Evolutionary conservation across 1,140 invertebrate species (phyloP), one percentile per base, ranked within the genome.

Genomic region (Papilio machaon): DNA sequence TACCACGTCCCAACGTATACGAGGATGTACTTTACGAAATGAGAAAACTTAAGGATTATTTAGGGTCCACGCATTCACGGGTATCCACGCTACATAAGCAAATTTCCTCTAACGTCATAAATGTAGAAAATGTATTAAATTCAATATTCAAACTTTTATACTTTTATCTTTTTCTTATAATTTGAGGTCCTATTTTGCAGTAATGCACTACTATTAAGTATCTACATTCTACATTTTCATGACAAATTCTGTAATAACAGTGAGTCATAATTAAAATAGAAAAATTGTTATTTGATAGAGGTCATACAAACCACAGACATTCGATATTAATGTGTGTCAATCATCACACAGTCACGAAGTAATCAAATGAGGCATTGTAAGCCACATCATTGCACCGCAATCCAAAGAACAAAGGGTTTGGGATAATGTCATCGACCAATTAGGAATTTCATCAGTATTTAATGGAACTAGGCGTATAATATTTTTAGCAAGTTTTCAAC

Each of bases 1-100:
- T 11, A 23, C 35, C 64, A 54, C 52, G 38, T 60, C 46, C 30
- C 46, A 70, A 64, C 19, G n/a, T 76, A 49, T 54, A 77, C 75
- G 49, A 64, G 76, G 35, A 79, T 46, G 58, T 67, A 79, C 77
- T 79, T 67, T 23, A 64, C 77, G 58, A 67, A 79, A 79, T 79
- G 60, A 79, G 58, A 67, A 67, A 46, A 38, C 77, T 67, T 64
- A 79, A 79, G 38, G 77, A 79, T 79, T 46, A 43, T 64, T 64
- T 38, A 78, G 75, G 13, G 15, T 54, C 75, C 19, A 23, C 73
- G 4, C 3, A 43, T 43, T 43, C 38, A 43, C 38, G 38, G 38
- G 38, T 43, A 43, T 43, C 10, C 47, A 76, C 15, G 11, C 23
- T 30, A 49, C 46, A 75, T 49, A 19, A 76, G 47, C 38, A 10